Base-by-base conservation (phyloP, 1,140 invertebrate species). In the Aphidius gifuensis region DNA sequence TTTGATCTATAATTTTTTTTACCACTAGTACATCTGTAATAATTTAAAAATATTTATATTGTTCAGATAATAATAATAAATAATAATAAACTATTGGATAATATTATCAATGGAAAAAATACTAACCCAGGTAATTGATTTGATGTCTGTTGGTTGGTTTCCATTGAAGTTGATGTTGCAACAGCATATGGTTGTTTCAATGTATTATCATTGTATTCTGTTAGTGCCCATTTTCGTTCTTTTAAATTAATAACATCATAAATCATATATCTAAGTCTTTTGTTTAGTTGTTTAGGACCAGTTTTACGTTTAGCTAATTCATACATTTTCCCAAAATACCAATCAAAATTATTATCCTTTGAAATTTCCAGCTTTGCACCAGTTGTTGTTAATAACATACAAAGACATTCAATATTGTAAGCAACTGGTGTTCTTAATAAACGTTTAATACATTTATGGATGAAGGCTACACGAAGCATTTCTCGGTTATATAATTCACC, bases 401-500 rank as follows among this genome's bases (percentile, higher is more conserved):
- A 97, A 2, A 97, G 82, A 76, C 94, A 96, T 80, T 98, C 96
- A 5, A 97, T 80, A 74, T 89, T 93, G 69, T 98, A 95, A 74
- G 96, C 94, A 69, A 95, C 92, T 39, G 81, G 76, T 74, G 89
- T 85, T 64, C 80, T 78, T n/a, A 97, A 78, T 57, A 98, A 82
- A 60, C 89, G 87, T 47, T 85, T 83, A 66, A 97, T 88, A 79
- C 95, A 97, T 55, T 87, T 84, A 64, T 90, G 85, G 90, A 98
- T 98, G 16, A 11, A 38, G 6, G 5, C 90, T 1, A 85, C 83
- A 0, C 91, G 95, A 39, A 98, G 80, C 90, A 98, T 96, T 64
- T 89, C 86, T 68, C 94, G 85, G 80, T 96, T 98, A 73, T 92
- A 98, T 9, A 98, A 82, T 82, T 98, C 96, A 63, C 93, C 94